Evolutionary conservation across 2,113 vertebrate species (phyloP).

Genomic region (Hylia prasina): DNA sequence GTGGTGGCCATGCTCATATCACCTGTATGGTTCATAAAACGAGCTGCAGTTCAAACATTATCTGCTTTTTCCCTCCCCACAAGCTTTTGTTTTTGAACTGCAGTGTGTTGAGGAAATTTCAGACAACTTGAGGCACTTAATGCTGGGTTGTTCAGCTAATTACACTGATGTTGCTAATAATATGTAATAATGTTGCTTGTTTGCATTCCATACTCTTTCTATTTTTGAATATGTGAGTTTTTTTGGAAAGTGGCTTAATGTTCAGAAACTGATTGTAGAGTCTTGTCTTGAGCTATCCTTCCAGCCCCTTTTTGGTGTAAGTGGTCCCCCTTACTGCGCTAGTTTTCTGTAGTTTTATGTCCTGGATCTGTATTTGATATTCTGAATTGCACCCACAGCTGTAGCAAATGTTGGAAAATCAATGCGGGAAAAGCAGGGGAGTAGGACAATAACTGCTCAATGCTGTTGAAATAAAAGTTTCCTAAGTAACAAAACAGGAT

Average conservation of each 20-base stretch:
- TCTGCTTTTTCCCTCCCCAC: neutral
- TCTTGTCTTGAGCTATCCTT: neutral
- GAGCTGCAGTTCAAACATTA: neutral
- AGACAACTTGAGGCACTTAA: neutral
- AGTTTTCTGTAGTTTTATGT: neutral
- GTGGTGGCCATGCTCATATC: neutral
- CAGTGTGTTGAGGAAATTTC: neutral
- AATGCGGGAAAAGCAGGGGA: neutral
- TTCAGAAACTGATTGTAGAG: neutral
- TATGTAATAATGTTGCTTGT: neutral
- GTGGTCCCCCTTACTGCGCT: neutral
- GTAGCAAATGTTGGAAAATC: neutral
- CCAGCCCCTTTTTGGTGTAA: neutral
- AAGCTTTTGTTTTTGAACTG: neutral
- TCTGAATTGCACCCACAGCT: neutral
- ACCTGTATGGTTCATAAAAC: accelerated
- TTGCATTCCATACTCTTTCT: neutral
- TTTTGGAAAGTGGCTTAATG: neutral
- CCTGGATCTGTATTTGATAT: neutral
- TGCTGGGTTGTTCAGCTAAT: neutral
- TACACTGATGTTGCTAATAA: neutral
- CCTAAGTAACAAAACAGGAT: neutral
- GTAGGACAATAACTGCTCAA: neutral
- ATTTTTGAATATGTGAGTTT: neutral
- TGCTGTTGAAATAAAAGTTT: neutral